Base-by-base conservation (phyloP, 2,797 vertebrate genomes). In the Antrozous pallidus region DNA sequence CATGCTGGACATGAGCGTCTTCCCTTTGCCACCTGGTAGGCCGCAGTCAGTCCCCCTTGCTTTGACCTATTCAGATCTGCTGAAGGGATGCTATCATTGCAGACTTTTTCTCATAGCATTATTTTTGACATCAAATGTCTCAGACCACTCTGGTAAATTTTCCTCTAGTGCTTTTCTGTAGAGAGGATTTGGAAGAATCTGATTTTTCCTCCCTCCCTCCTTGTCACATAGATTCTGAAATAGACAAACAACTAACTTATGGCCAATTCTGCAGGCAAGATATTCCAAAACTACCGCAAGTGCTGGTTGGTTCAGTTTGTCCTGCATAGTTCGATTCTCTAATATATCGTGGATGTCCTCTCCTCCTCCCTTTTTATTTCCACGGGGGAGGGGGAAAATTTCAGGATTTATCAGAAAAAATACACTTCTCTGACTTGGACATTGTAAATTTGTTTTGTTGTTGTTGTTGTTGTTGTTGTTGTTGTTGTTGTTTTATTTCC, bases 121-220 rank as follows among this genome's bases (percentile, higher is more conserved):
- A 70, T 84, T 95, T 85, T 95, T 82, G 69, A 47, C 47, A 88
- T 95, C 86, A 73, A 73, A 81, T 75, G 58, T 90, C 81, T 56
- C n/a, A 71, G 82, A 73, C 56, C 77, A 90, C 82, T 65, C 69
- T 80, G 56, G 42, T 94, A 88, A 69, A 69, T 78, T 81, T 83
- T 91, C 84, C 95, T 96, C 69, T 94, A n/a, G 56, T 84, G 24
- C 49, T 81, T 90, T 91, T 86, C 80, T 17, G 45, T 92, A 91
- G 77, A 54, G 83, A 94, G 6, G 51, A 91, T 6, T 90, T 94
- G 94, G 92, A 77, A 91, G 80, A 93, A 87, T 95, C 26, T 8
- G 1, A 11, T 31, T 91, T 97, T 81, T 94, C 71, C 94, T 94
- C 70, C 51, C 16, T 79, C 13, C 94, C 56, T 91, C 31, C 31